phyloP scores from a whole-genome alignment of 2,113 vertebrate genomes.

The Hepsetus odoe region DNA sequence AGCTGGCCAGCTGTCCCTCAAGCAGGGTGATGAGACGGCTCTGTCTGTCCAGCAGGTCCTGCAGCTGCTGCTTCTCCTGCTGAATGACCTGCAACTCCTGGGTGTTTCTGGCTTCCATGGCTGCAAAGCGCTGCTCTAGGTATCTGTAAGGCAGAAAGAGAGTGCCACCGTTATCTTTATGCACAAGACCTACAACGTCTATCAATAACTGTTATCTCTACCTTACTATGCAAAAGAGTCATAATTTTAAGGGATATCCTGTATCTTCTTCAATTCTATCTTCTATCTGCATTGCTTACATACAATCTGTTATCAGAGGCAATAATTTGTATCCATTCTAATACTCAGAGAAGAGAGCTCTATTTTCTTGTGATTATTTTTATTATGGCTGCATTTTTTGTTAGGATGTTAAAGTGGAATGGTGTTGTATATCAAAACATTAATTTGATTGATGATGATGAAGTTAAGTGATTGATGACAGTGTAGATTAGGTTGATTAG shows the following conservation, averaged over 20 bases:
- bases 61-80: conserved; percentile 76
- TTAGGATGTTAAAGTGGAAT: too few relatives aligned
- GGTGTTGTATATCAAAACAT: too few relatives aligned
- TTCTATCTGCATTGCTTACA: too few relatives aligned
- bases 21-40: conserved; percentile 70
- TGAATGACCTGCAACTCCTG: conserved; percentile 71
- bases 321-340: too few relatives aligned
- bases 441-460: too few relatives aligned
- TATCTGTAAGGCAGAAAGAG: conserved; percentile 62
- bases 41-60: conserved; percentile 74
- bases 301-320: too few relatives aligned
- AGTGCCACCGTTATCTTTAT: not conserved
- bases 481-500: too few relatives aligned
- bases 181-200: not conserved
- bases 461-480: too few relatives aligned
- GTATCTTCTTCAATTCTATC: too few relatives aligned
- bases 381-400: too few relatives aligned
- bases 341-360: too few relatives aligned
- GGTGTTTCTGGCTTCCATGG: conserved; percentile 72
- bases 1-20: conserved; percentile 73
- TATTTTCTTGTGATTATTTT: too few relatives aligned
- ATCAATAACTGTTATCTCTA: not conserved
- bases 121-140: conserved; percentile 76
- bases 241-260: not conserved
- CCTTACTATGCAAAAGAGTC: not conserved